phyloP scores from a whole-genome alignment of 2,113 vertebrate species.

The Chionis minor region DNA sequence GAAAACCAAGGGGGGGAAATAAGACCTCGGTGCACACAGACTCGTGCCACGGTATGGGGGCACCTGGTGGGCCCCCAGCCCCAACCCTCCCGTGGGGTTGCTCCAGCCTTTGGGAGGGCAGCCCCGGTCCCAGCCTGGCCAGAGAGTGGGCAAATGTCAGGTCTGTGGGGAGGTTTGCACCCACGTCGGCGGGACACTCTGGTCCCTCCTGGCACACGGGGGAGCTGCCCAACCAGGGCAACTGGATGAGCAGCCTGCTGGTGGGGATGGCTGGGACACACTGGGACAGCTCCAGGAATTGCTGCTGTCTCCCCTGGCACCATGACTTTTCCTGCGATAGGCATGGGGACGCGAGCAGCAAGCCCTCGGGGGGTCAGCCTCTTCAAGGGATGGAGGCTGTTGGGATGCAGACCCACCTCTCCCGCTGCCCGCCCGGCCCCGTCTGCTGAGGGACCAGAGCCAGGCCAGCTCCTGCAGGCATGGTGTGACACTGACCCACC shows the following conservation, averaged over 20 bases:
- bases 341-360: neutral
- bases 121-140: neutral
- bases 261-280: neutral
- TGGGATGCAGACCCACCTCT: neutral
- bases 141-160: neutral
- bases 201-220: neutral
- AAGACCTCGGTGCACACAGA: neutral
- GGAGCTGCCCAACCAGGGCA: neutral
- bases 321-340: neutral
- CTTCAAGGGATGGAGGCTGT: neutral
- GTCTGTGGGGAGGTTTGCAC: neutral
- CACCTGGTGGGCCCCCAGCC: neutral
- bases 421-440: neutral
- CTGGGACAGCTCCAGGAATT: neutral
- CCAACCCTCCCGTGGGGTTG: neutral
- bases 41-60: neutral
- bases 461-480: neutral
- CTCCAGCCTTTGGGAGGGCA: neutral
- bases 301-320: neutral
- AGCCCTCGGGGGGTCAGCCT: neutral
- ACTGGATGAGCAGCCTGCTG: neutral
- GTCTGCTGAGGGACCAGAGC: neutral
- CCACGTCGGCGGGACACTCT: fast-evolving
- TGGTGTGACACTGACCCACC: neutral
- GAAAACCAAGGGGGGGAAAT: neutral